Evolutionary conservation across 2,113 vertebrate genomes (phyloP), one percentile per base, ranked within the genome.

Genomic region (Dromiciops gliroides): DNA sequence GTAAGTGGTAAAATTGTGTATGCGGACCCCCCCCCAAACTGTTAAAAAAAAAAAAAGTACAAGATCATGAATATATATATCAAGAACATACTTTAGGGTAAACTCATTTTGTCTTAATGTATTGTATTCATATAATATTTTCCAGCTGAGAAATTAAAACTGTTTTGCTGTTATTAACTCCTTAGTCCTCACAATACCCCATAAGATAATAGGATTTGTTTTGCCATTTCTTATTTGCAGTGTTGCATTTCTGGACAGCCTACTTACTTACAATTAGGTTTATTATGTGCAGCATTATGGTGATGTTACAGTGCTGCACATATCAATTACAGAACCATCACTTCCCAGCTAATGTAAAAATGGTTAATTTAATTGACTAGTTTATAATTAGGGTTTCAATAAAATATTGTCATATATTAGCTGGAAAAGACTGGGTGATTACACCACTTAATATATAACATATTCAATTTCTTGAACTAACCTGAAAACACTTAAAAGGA

Each of bases 351-450:
- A 96, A 48, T 89, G 48, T 53, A 97, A 92, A 52, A 95, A 94
- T 52, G 97, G 94, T 92, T 98, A 75, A 97, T 44, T 90, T 97
- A 97, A 96, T 8, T 94, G n/a, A 89, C 48, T 94, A 56, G 94
- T 97, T 97, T 97, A 96, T 96, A 97, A 96, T 95, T 49, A 97
- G 50, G 51, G 23, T 94, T 97, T 96, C 95, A 97, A 95, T 95
- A 94, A 95, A 94, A 4, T 97, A 93, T 89, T 97, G 83, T 89
- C 93, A 93, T 92, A 96, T 96, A 91, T 92, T 94, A 96, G 90
- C 50, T 96, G 51, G 90, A 95, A 93, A 95, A 93, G 91, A 97
- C 52, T 52, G 92, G 97, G 93, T 31, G 89, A 53, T 50, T 90
- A 48, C 60, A 50, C 1, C 24, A 92, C 52, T 95, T 96, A 95